Evolutionary conservation across 2,888 invertebrate species (phyloP).

Genomic region (Drosophila mimetica): DNA sequence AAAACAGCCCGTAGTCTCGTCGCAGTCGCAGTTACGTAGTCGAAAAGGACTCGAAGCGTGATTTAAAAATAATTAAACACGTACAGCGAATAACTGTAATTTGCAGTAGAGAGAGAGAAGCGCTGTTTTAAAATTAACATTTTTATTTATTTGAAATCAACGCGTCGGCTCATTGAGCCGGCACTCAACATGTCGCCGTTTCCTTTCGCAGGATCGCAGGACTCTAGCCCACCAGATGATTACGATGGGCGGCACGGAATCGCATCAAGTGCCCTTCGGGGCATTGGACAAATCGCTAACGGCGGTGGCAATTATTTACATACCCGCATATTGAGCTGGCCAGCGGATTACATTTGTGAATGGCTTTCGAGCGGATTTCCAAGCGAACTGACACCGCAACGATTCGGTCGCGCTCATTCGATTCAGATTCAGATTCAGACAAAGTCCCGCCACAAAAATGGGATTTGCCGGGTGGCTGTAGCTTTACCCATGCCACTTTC

Average conservation of each 20-base stretch:
- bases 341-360: constrained; percentile 91
- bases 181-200: constrained; percentile 29
- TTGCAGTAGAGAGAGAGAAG: constrained; percentile 44
- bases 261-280: constrained; percentile 91
- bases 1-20: constrained; percentile 39
- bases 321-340: constrained; percentile 30
- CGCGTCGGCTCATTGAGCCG: constrained; percentile 65
- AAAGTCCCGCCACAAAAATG: constrained; percentile 89
- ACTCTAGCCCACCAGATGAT: constrained; percentile 82
- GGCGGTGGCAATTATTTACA: constrained; percentile 44
- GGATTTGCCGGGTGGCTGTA: constrained; percentile 90
- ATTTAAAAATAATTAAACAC: constrained; percentile 81
- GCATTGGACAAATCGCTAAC: constrained; percentile 88
- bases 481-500: too few species aligned
- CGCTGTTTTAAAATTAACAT: constrained; percentile 75
- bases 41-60: constrained; percentile 43
- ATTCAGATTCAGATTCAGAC: constrained; percentile 90
- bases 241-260: constrained; percentile 92
- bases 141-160: constrained; percentile 77
- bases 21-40: constrained; percentile 3
- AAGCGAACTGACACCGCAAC: constrained; percentile 83
- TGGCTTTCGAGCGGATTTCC: constrained; percentile 90
- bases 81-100: constrained; percentile 80
- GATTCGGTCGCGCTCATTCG: constrained; percentile 86
- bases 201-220: constrained; percentile 11